Conservation (phyloP, 2,113 vertebrate species). For the Oenanthe melanoleuca region DNA sequence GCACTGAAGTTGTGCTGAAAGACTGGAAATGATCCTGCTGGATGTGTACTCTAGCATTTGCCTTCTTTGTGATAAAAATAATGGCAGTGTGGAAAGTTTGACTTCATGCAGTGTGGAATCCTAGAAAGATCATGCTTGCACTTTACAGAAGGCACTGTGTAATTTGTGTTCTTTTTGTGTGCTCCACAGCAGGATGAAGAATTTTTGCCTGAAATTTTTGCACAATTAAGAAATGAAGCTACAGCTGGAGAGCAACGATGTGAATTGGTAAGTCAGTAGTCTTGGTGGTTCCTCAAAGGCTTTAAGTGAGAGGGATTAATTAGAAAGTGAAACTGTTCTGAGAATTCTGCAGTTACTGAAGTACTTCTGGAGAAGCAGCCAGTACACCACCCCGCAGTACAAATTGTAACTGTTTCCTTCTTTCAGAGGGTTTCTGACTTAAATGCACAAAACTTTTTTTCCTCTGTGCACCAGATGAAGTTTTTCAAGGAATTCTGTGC, state of each 20-base stretch:
- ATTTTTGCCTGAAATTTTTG: slow-evolving; percentile 94
- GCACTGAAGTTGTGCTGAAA: background rate
- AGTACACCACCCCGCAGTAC: no score
- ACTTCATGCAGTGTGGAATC: background rate
- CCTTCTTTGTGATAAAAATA: background rate
- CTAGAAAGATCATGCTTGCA: background rate
- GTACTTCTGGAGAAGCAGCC: background rate
- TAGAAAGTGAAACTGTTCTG: background rate
- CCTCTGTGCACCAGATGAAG: slow-evolving; percentile 81
- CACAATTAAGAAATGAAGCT: slow-evolving; percentile 91
- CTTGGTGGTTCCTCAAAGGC: background rate
- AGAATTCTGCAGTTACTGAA: background rate
- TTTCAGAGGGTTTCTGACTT: background rate
- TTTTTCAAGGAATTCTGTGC: slow-evolving; percentile 98
- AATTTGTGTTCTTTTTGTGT: slow-evolving; percentile 27
- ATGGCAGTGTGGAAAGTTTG: background rate
- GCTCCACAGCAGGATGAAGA: slow-evolving; percentile 90
- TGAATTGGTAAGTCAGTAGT: slow-evolving; percentile 84
- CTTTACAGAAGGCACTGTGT: background rate
- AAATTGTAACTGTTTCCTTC: background rate
- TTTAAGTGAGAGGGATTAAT: background rate
- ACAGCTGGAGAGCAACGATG: slow-evolving; percentile 89
- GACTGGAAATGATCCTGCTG: background rate
- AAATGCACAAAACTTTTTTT: background rate
- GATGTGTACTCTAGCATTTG: background rate